Base-by-base conservation (phyloP, 2,113 vertebrate species). In the Amphiprion ocellaris region DNA sequence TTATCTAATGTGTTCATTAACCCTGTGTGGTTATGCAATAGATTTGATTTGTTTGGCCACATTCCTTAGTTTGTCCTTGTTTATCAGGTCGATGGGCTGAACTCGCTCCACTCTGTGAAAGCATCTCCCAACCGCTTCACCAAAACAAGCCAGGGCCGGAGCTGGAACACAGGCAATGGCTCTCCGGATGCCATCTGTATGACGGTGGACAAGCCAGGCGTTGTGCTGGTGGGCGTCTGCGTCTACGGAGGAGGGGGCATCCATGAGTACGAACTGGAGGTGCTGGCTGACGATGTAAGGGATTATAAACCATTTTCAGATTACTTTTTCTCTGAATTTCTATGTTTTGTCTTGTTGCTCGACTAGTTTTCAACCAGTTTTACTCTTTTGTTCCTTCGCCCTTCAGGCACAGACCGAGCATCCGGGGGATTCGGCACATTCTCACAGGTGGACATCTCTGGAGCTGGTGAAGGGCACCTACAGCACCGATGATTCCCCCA, bases 151-250 rank as follows among this genome's bases (percentile, higher is more conserved):
- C 98, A 99, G 78, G 98, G 98, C 71, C 96, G 98, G 86, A 99
- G 98, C 81, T 99, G 98, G 98, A 99, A 99, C 90, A 99, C 98
- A 2, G 98, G 98, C 41, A 99, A 99, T 39, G 98, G 98, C 55
- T 99, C 98, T 4, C 98, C 98, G 3, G 98, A 99, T 86, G 98
- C 98, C 77, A 99, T 99, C 90, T 99, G 98, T 88, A 96, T 99
- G 89, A 97, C 95, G 7, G 97, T 99, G 23, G 98, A 99, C 92
- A 99, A 98, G 86, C 95, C 97, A 62, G 98, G 98, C 12, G 94
- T 98, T 72, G 97, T 99, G 80, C 96, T 99, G 72, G 97, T 99
- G 71, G 98, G 98, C 14, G 99, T 98, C 92, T 98, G 97, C 69
- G 98, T 99, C 59, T 99, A 99, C 11, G 98, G 98, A 76, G 98